Base-by-base conservation (phyloP, 1,140 invertebrate genomes). In the Solenopsis fugax region DNA sequence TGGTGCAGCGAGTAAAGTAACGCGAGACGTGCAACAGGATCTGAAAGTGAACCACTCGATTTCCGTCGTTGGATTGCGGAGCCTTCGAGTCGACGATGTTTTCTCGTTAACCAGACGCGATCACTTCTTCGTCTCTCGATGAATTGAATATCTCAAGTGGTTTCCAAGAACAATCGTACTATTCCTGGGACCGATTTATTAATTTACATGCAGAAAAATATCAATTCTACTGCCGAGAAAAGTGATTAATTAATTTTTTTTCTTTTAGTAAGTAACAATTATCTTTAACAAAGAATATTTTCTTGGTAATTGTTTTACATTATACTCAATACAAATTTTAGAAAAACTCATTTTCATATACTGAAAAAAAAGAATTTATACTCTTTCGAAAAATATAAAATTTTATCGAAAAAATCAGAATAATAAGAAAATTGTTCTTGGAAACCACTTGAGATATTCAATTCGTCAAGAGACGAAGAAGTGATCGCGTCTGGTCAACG, bases 31-130 rank as follows among this genome's bases (percentile, higher is more conserved):
- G 58, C 56, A 91, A 88, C 89, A 91, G 90, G 88, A 91, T 91
- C 64, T 91, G 89, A 91, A 91, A 91, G 89, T 89, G 89, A 89
- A 86, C 89, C 69, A 87, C 81, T 80, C 81, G 89, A 82, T 91
- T 89, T 87, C 87, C 81, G 85, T 87, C 56, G 75, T 37, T 62
- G 56, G 41, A 62, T 62, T 67, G 77, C 64, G 13, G 21, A 69
- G 64, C 50, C 21, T 69, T 69, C 64, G 64, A 56, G 13, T 34
- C 64, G 34, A 34, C 62, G 77, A 81, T 54, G 48, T 67, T 69
- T 81, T 54, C 77, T 81, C 64, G 16, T 81, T 81, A 81, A 45
- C 16, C 77, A 48, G 7, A 21, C 34, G 34, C 64, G 16, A 69
- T 81, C 41, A 45, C 5, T 2, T 81, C 34, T 65, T 78, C 29